Percentiles rank a stretch among this genome's conserved stretches.
Evolutionary conservation across 2,888 invertebrate species (phyloP).

Genomic region (Pteria penguin): DNA sequence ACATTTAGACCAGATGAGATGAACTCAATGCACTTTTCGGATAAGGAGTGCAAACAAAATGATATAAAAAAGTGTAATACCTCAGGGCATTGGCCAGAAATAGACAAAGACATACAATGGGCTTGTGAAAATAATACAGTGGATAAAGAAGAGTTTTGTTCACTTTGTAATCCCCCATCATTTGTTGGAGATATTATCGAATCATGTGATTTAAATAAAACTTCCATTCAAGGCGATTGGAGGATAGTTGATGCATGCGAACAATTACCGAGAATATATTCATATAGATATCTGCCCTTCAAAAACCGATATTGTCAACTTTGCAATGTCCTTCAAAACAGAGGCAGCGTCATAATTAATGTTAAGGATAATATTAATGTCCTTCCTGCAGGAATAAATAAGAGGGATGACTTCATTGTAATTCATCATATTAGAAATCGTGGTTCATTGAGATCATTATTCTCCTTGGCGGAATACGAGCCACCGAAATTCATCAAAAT

Average conservation of each 20-base stretch:
- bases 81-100: not conserved
- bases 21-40: too few relatives aligned
- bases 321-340: not conserved
- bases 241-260: not conserved
- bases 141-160: constrained; percentile 13
- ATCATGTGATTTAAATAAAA: not conserved
- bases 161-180: constrained; percentile 20
- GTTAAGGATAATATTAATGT: too few relatives aligned
- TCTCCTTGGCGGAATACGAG: too few relatives aligned
- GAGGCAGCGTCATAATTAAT: too few relatives aligned
- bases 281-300: not conserved
- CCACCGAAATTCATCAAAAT: too few relatives aligned
- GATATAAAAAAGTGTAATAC: constrained; percentile 2
- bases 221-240: not conserved
- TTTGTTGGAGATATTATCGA: not conserved
- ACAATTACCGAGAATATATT: not conserved
- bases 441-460: too few relatives aligned
- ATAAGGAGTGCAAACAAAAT: not conserved
- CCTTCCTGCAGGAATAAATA: too few relatives aligned
- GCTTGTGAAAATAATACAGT: constrained; percentile 10
- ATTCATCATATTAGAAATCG: too few relatives aligned
- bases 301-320: not conserved
- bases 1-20: not conserved
- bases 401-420: too few relatives aligned
- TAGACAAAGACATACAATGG: constrained; percentile 8